Percentiles rank a stretch among this genome's conserved stretches.
Conservation (phyloP, 2,113 vertebrate species). For the Poecilia latipinna region DNA sequence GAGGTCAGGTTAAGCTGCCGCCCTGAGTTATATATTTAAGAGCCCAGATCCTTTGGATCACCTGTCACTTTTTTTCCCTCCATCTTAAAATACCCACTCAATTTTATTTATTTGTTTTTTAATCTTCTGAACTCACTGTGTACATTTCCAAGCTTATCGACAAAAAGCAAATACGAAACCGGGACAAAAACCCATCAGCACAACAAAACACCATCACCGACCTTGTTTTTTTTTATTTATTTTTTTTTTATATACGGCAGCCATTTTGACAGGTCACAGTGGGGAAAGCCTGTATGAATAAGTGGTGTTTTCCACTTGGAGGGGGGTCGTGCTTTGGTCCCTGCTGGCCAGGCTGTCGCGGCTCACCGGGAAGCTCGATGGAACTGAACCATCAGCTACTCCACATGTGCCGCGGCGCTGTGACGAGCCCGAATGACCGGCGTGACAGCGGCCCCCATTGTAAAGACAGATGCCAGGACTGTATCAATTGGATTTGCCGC, state of each 20-base stretch:
- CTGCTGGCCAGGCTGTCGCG: conserved; percentile 1
- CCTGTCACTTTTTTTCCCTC: too few species aligned
- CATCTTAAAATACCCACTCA: too few species aligned
- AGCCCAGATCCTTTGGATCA: neutral
- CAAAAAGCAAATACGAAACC: neutral
- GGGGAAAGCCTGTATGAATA: conserved; percentile 6
- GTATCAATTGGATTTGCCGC: conserved; percentile 25
- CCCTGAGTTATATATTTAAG: neutral
- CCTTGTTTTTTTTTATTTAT: too few species aligned
- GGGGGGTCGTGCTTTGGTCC: neutral
- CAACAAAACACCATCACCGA: neutral
- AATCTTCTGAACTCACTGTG: neutral
- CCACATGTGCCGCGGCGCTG: conserved; percentile 8
- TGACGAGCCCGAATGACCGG: conserved; percentile 20
- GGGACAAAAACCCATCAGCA: neutral
- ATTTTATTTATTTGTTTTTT: too few species aligned
- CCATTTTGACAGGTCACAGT: conserved; percentile 24
- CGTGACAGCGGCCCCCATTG: conserved; percentile 10
- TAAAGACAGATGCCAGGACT: conserved; percentile 4
- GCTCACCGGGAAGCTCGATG: conserved; percentile 18
- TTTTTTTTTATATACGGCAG: neutral
- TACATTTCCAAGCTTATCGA: neutral
- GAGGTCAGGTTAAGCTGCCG: neutral
- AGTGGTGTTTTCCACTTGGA: conserved; percentile 7
- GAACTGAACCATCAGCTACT: conserved; percentile 11